Evolutionary conservation across 2,888 invertebrate genomes (phyloP).

Genomic region (Caenorhabditis sp.): DNA sequence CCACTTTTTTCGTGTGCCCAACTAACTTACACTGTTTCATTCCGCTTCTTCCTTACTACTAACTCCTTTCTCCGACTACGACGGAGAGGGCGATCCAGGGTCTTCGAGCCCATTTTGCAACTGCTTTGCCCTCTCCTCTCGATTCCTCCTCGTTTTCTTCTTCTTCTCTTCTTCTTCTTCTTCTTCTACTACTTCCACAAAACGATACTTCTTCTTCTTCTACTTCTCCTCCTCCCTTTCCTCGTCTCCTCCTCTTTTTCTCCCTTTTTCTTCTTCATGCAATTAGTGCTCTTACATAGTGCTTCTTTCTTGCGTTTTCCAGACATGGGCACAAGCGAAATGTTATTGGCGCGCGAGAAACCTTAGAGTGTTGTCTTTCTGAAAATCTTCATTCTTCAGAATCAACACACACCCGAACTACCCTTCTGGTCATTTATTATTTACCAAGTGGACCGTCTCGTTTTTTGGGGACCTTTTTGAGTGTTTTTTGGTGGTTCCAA

Average conservation of each 20-base stretch:
- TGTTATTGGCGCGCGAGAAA: slow-evolving; percentile 12
- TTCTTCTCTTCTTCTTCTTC: slow-evolving; percentile 31
- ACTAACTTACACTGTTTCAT: slow-evolving; percentile 59
- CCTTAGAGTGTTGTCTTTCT: slow-evolving; percentile 1
- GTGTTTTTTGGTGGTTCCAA: slow-evolving; percentile 10
- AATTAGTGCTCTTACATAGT: slow-evolving; percentile 58
- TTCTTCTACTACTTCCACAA: slow-evolving; percentile 44
- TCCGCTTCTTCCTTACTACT: slow-evolving; percentile 23
- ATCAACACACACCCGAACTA: not conserved
- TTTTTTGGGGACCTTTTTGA: slow-evolving; percentile 13
- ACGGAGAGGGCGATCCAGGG: slow-evolving; percentile 21
- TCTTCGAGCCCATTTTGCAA: slow-evolving; percentile 43
- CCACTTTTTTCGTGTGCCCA: slow-evolving; percentile 12
- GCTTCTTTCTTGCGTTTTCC: slow-evolving; percentile 37
- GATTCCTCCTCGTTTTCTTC: slow-evolving; percentile 23
- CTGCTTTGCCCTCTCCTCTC: slow-evolving; percentile 53
- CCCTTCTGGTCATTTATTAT: slow-evolving; percentile 2
- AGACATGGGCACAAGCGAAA: not conserved
- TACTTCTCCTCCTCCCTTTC: slow-evolving; percentile 31
- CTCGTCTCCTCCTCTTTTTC: slow-evolving; percentile 36
- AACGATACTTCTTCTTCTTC: slow-evolving; percentile 53
- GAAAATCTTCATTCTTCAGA: not conserved
- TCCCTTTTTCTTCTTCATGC: slow-evolving; percentile 52
- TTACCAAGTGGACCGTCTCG: slow-evolving; percentile 12
- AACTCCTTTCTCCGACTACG: slow-evolving; percentile 1